These are phyloP conservation scores for Atlantisia rogersi DNA, from an alignment of 2,113 vertebrate species.

Conservation along the genomic window DNA sequence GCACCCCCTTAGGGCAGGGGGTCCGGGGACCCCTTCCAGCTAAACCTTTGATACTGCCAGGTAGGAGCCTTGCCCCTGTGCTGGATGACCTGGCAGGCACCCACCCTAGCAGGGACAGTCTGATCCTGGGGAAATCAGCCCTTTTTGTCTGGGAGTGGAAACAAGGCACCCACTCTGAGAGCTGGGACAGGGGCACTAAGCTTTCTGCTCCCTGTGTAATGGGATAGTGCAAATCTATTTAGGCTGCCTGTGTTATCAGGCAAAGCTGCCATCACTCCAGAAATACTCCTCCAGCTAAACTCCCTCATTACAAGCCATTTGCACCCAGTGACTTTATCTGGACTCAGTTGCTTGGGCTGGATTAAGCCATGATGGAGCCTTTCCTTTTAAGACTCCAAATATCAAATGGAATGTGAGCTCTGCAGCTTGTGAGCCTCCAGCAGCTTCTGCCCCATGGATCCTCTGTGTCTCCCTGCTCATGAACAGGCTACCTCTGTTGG, in stretches of 20 bases:
- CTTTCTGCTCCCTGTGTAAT: neutral
- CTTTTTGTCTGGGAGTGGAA: neutral
- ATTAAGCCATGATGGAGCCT: neutral
- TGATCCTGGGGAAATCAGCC: neutral
- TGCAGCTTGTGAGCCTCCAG: neutral
- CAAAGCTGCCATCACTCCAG: slow-evolving; percentile 34
- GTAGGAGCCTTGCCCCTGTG: neutral
- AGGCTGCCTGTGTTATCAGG: neutral
- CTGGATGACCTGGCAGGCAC: neutral
- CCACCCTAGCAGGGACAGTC: neutral
- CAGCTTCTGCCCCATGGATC: neutral
- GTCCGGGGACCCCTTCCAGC: neutral
- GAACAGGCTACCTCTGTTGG: neutral
- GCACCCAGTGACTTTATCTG: neutral
- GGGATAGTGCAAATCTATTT: neutral
- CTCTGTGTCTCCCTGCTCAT: fast-evolving
- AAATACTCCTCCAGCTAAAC: slow-evolving; percentile 25
- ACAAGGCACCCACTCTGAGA: neutral
- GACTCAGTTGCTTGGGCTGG: neutral
- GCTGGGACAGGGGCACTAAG: neutral
- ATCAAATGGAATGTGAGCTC: fast-evolving
- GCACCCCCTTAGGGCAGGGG: neutral
- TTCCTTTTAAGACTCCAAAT: neutral
- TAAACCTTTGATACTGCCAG: neutral
- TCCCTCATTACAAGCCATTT: slow-evolving; percentile 11